Conservation (phyloP, 2,113 vertebrate genomes). For the Toxotes jaculatrix region DNA sequence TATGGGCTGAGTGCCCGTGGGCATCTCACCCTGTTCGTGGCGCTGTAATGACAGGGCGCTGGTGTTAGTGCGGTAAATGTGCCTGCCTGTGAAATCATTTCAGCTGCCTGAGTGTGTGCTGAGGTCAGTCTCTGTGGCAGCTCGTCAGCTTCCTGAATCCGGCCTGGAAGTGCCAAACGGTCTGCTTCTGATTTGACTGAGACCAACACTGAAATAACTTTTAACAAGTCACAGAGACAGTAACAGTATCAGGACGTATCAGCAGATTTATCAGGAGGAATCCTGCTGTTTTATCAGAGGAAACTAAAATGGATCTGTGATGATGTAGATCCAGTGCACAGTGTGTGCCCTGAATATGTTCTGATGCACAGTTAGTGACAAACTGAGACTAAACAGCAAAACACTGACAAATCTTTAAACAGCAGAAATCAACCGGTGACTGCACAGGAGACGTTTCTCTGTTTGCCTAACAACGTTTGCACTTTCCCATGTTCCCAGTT, state of each 20-base stretch:
- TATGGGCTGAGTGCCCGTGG: constrained; percentile 41
- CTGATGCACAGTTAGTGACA: constrained; percentile 10
- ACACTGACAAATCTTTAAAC: constrained; percentile 8
- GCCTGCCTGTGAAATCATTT: constrained; percentile 15
- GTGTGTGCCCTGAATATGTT: background rate
- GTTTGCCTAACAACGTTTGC: background rate
- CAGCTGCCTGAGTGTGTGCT: background rate
- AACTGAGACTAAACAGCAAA: constrained; percentile 28
- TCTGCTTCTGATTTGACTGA: background rate
- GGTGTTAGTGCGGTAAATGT: constrained; percentile 53
- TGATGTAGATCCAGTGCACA: background rate
- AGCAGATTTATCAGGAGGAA: background rate
- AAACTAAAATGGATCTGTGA: background rate
- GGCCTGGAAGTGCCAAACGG: background rate
- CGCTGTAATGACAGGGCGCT: constrained; percentile 39
- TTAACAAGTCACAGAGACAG: background rate
- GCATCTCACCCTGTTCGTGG: constrained; percentile 52
- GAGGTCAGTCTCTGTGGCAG: background rate
- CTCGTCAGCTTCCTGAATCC: background rate
- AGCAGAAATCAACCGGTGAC: background rate
- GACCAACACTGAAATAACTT: background rate
- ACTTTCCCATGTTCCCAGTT: constrained; percentile 6
- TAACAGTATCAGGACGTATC: too few species aligned
- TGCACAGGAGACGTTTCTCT: background rate
- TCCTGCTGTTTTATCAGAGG: background rate